phyloP scores from a whole-genome alignment of 2,113 vertebrate genomes.

The Neolamprologus kungweensis region DNA sequence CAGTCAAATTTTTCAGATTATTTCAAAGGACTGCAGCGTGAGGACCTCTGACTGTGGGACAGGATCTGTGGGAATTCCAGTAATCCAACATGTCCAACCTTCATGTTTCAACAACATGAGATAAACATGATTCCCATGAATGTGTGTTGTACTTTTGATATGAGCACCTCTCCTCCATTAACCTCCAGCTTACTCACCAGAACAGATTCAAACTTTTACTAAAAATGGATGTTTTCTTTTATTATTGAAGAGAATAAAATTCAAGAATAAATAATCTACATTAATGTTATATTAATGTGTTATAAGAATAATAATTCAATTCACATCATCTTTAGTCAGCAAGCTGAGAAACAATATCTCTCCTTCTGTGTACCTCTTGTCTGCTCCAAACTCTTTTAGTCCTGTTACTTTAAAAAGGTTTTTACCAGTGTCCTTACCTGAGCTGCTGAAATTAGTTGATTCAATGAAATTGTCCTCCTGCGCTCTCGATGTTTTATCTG shows the following conservation, averaged over 20 bases:
- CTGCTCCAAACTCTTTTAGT: not conserved
- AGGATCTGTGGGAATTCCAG: not conserved
- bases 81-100: not conserved
- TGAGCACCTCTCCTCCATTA: not conserved
- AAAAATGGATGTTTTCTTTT: not conserved
- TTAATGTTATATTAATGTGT: not conserved
- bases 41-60: not conserved
- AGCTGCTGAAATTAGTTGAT: not conserved
- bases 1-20: not conserved
- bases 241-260: fast-evolving
- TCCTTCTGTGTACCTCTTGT: not conserved
- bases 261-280: not conserved
- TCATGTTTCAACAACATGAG: not conserved
- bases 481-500: not conserved
- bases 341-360: fast-evolving
- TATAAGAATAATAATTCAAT: not conserved
- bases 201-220: fast-evolving
- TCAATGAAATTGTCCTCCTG: fast-evolving
- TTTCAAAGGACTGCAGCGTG: not conserved
- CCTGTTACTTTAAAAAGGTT: not conserved
- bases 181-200: not conserved
- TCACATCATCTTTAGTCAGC: not conserved
- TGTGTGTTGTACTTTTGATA: fast-evolving
- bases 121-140: not conserved
- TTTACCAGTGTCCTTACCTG: not conserved